Evolutionary conservation across 37 sponge, comb jelly and placozoan species (phyloP), one percentile per base, ranked within the genome.

Genomic region (Geodia barretti): DNA sequence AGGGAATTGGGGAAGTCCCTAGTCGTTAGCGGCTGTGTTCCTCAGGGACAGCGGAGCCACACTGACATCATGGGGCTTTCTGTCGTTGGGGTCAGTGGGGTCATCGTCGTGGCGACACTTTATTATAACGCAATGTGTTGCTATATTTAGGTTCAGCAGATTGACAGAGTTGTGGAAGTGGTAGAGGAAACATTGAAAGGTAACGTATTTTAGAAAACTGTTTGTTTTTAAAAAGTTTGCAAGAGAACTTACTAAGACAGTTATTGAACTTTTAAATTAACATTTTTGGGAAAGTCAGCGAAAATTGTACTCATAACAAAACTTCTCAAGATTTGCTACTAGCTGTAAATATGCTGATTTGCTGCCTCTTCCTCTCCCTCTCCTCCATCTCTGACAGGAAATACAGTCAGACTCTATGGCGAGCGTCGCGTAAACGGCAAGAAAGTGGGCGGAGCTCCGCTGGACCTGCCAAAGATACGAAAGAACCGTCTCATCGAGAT

Each of bases 131-230:
- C 14, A 14, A 47, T 47, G 54, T 47, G 14, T 47, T 47, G 14
- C 26, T 30, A 25, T 8, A 25, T 70, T 39, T 40, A 92, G 93
- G 93, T 96, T 8, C 95, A 97, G 58, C 98, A 97, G 72, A 93
- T 97, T 36, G 95, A 95, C 72, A 64, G 98, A 34, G 85, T 97
- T 19, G 92, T 92, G 40, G 95, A 94, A 54, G 98, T 97, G 24
- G 95, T 97, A 37, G 95, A 97, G 72, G 95, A 95, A 75, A 92
- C 98, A 58, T 72, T 97, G 68, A 92, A 97, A 78, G 98, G 97
- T 83, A 24, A 47, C 26, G 20, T 36, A n/a, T 72, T n/a, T 39
- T 19, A n/a, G n/a, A n/a, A n/a, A n/a, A n/a, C n/a, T n/a, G n/a
- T n/a, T n/a, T n/a, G n/a, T n/a, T n/a, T n/a, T n/a, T n/a, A n/a